Base-by-base conservation (phyloP, 2,113 vertebrate species). In the Pseudolaguvia tuberculata region DNA sequence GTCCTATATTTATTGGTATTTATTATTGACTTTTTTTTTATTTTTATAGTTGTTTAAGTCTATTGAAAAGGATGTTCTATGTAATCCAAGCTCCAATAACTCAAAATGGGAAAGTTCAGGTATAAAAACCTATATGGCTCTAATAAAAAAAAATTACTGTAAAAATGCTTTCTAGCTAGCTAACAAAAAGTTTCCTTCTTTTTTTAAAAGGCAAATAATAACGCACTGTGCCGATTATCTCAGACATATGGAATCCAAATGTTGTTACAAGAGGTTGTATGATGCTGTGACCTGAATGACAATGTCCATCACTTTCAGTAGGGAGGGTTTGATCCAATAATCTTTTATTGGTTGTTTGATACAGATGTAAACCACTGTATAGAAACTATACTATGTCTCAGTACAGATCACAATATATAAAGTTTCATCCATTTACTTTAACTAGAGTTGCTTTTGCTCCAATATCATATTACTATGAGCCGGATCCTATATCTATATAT, bases 21-120 rank as follows among this genome's bases (percentile, higher is more conserved):
- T 35, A 61, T 39, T 39, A 47, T 23, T 5, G 1, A 65, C 35
- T 45, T 15, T 11, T 65, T 23, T 15, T 25, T 23, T n/a, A n/a
- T n/a, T n/a, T n/a, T n/a, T n/a, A n/a, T n/a, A n/a, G 62, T 47
- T 65, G 45, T 23, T 47, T 15, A 5, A 63, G 39, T 5, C 7
- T 47, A 65, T 45, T 25, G 21, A n/a, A n/a, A n/a, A n/a, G n/a
- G n/a, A n/a, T 21, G 23, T 65, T 47, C 45, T 12, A 45, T 12
- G n/a, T 62, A n/a, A 62, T 62, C 10, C 35, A 62, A 62, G 20
- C 35, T 5, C 42, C 11, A 47, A 47, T 25, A 47, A 65, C 12
- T 65, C n/a, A 7, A 65, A 65, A 65, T 21, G 7, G 15, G 13
- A 65, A 65, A 65, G 62, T 25, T 65, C 62, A 65, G 62, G 61